Evolutionary conservation across 2,888 invertebrate genomes (phyloP).

Genomic region (Eretmocerus hayati): DNA sequence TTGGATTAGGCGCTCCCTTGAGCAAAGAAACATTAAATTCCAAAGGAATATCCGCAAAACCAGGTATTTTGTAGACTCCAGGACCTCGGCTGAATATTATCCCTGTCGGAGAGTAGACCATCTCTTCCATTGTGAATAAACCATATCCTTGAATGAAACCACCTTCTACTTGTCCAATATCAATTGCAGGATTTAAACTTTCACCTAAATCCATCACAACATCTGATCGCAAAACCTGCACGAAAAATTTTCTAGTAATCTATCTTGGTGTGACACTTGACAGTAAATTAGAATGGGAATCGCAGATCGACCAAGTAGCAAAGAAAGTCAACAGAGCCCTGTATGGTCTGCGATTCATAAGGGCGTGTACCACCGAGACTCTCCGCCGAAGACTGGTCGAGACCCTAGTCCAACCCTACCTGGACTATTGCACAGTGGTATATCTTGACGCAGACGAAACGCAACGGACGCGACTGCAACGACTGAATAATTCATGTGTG

Average conservation of each 20-base stretch:
- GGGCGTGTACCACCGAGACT: too few species aligned
- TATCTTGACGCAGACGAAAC: too few species aligned
- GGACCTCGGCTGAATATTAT: conserved; percentile 79
- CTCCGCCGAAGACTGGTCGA: too few species aligned
- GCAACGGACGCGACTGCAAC: too few species aligned
- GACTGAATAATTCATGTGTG: too few species aligned
- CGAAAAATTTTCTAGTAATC: conserved; percentile 2
- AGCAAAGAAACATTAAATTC: conserved; percentile 89
- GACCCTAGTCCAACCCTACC: too few species aligned
- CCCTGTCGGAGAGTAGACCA: conserved; percentile 79
- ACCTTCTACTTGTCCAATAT: conserved; percentile 95
- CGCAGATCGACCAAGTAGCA: too few species aligned
- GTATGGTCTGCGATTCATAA: too few species aligned
- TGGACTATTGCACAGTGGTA: too few species aligned
- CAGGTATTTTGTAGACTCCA: conserved; percentile 90
- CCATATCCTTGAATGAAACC: conserved; percentile 93
- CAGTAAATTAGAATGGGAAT: too few species aligned
- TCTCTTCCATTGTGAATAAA: conserved; percentile 82
- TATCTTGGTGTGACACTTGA: too few species aligned
- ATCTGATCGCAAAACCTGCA: conserved; percentile 71
- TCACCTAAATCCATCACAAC: conserved; percentile 96
- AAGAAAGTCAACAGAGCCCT: too few species aligned
- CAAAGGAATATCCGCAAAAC: conserved; percentile 83
- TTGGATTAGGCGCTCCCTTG: conserved; percentile 82
- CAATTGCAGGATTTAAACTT: conserved; percentile 93